Base-by-base conservation (phyloP, 1,140 invertebrate species). In the Drosophila funebris region DNA sequence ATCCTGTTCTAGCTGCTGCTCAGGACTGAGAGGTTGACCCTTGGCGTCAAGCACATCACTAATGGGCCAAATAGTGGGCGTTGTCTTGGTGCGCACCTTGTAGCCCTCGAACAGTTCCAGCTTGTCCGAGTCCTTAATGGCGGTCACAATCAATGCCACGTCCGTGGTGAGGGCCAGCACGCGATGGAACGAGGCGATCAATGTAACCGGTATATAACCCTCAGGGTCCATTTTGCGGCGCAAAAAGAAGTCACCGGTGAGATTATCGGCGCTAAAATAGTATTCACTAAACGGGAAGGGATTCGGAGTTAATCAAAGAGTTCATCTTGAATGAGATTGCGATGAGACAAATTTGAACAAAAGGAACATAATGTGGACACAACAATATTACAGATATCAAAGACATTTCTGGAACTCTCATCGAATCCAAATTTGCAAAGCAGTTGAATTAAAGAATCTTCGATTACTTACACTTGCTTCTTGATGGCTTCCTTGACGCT, bases 251-350 rank as follows among this genome's bases (percentile, higher is more conserved):
- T 99, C 99, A 82, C 97, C 95, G 77, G 96, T 94, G 52, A 99
- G 93, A 93, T 99, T 99, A 82, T 99, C 98, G 81, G 96, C 96
- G 91, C 97, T 99, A 93, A 99, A 99, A 94, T 99, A 99, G 93
- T 99, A 99, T 93, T 99, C 98, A 92, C 98, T 99, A 92, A 14
- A 93, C 9, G 31, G 20, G 39, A 24, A 1, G 6, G 39, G 48
- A 54, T 44, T 6, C 53, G 44, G 9, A 13, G 24, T 31, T 39
- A 46, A 60, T 46, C 46, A n/a, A 31, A 18, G 31, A 0, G 1
- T 7, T 56, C 16, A 52, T 31, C 71, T 11, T 2, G 11, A 33
- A 33, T 6, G 1, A 33, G 11, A 33, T 9, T 3, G 31, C 31
- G 11, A 52, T 70, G 9, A 22, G 5, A 44, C 9, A 64, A 14